Conservation (phyloP, 2,888 invertebrate genomes). For the Cybosia mesomella region DNA sequence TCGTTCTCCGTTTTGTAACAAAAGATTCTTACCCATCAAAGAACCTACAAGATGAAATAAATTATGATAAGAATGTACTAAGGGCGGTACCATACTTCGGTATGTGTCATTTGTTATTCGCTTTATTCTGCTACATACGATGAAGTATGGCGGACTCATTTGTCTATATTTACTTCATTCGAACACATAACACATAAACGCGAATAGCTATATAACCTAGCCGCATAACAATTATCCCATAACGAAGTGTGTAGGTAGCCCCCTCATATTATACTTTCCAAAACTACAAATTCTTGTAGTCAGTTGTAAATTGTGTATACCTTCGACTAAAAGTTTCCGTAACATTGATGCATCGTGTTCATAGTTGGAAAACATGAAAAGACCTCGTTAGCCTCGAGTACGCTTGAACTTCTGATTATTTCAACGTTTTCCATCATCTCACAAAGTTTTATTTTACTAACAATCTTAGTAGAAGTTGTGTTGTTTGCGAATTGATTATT, state of each 20-base stretch:
- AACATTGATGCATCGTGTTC: conserved; percentile 9
- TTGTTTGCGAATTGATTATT: conserved; percentile 5
- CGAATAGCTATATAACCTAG: too few species aligned
- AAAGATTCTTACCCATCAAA: too few species aligned
- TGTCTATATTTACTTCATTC: too few species aligned
- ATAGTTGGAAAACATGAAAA: conserved; percentile 22
- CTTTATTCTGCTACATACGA: too few species aligned
- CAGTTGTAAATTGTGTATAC: not conserved
- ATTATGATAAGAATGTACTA: not conserved
- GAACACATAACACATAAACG: too few species aligned
- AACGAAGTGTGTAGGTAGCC: too few species aligned
- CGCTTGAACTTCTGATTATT: conserved; percentile 22
- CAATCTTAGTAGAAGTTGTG: conserved; percentile 9
- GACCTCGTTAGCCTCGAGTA: conserved; percentile 24
- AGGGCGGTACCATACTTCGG: too few species aligned
- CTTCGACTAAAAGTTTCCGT: not conserved
- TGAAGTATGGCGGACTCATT: too few species aligned
- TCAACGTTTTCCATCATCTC: conserved; percentile 16
- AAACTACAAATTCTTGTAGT: conserved; percentile 3
- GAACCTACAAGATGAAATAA: not conserved
- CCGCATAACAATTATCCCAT: too few species aligned
- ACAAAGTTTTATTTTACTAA: conserved; percentile 12
- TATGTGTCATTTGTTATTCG: too few species aligned
- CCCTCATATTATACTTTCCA: not conserved
- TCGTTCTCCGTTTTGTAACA: too few species aligned